A percentile compares a stretch with the other conserved stretches of the same genome.
These are phyloP conservation scores for Penaeus monodon DNA, from an alignment of 2,888 invertebrate genomes.

Conservation along the genomic window DNA sequence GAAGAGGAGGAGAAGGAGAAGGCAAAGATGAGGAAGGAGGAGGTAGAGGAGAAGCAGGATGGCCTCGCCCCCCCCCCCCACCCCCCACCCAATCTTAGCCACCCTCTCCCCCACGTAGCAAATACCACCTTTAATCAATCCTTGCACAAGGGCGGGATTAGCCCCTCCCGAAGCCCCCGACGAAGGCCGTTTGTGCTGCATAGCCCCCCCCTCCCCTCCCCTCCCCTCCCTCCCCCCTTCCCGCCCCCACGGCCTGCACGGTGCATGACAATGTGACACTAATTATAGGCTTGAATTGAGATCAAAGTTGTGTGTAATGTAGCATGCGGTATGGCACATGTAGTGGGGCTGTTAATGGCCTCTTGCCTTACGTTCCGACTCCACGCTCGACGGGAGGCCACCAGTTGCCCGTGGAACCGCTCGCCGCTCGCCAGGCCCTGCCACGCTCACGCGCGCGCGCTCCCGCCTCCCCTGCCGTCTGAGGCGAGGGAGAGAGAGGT, in stretches of 20 bases:
- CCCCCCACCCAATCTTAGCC: too few relatives aligned
- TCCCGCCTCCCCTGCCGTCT: too few relatives aligned
- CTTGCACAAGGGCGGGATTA: conserved; percentile 13
- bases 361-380: conserved; percentile 11
- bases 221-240: background rate
- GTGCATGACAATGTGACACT: conserved; percentile 18
- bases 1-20: too few relatives aligned
- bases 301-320: conserved; percentile 49
- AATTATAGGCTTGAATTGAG: conserved; percentile 35
- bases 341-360: conserved; percentile 27
- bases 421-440: conserved; percentile 2
- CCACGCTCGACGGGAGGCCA: conserved; percentile 12
- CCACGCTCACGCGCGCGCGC: background rate
- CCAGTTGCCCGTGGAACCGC: conserved; percentile 28
- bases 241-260: background rate
- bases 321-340: conserved; percentile 41
- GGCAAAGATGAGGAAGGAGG: too few relatives aligned
- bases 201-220: background rate
- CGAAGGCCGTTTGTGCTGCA: background rate
- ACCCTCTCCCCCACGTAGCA: background rate
- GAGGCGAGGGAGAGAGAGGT: background rate
- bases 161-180: background rate
- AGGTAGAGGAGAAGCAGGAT: too few relatives aligned
- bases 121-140: conserved; percentile 10
- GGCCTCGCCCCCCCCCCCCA: too few relatives aligned